Percentiles rank a stretch among this genome's conserved stretches.
Conservation (phyloP, 2,797 vertebrate species). For the Lophius americanus region DNA sequence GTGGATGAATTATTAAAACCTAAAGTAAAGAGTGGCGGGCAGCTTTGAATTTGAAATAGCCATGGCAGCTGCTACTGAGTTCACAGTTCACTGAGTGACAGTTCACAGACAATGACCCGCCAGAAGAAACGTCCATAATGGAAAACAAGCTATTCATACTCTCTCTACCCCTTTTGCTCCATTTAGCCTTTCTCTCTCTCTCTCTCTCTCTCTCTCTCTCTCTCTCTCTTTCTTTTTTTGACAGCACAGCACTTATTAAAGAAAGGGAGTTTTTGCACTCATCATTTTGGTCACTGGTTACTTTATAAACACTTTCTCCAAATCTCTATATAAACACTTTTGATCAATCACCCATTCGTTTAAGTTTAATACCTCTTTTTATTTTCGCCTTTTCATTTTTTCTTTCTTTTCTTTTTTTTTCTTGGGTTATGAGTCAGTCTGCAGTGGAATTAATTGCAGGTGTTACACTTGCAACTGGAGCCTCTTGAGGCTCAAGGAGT, state of each 20-base stretch:
- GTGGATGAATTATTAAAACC: constrained; percentile 14
- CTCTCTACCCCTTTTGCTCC: constrained; percentile 43
- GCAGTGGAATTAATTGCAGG: constrained; percentile 54
- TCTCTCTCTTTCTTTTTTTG: constrained; percentile 10
- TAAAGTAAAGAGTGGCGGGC: constrained; percentile 11
- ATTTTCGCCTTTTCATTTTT: not conserved
- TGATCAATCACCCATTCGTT: constrained; percentile 4
- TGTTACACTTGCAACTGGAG: constrained; percentile 68
- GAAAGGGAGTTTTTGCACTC: constrained; percentile 1
- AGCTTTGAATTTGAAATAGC: constrained; percentile 55
- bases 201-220: too few species aligned
- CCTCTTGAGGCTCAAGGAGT: constrained; percentile 56
- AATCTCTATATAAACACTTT: not conserved
- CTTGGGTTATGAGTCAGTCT: constrained; percentile 31
- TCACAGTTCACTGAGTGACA: constrained; percentile 56
- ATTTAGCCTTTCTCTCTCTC: constrained; percentile 22
- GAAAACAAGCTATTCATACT: constrained; percentile 62
- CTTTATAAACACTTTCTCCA: too few species aligned
- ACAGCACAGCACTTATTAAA: constrained; percentile 33
- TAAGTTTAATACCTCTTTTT: constrained; percentile 12
- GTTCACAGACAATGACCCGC: constrained; percentile 67
- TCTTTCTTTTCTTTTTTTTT: constrained; percentile 12
- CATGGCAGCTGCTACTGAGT: constrained; percentile 70
- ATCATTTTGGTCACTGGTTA: constrained; percentile 19
- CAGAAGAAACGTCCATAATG: constrained; percentile 56